A percentile compares a stretch with the other conserved stretches of the same genome.
Evolutionary conservation across 1,140 invertebrate genomes (phyloP).

Genomic region (Olivierus martensii): DNA sequence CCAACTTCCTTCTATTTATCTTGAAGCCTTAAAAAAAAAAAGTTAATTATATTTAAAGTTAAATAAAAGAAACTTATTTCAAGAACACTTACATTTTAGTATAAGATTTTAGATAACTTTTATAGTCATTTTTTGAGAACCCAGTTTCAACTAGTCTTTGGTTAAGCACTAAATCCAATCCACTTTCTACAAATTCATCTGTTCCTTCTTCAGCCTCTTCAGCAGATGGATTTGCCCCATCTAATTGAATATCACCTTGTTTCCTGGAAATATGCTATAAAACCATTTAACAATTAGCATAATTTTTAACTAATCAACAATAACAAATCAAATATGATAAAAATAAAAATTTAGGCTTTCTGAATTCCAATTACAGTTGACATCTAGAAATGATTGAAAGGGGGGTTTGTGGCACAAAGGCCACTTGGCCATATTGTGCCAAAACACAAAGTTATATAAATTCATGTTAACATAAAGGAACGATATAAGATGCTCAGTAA

Average conservation of each 20-base stretch:
- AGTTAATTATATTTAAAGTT: background rate
- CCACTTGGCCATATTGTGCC: no score
- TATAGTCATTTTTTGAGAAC: constrained; percentile 51
- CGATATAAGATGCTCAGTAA: no score
- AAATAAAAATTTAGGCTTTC: no score
- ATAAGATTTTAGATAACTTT: constrained; percentile 84
- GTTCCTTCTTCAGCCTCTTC: constrained; percentile 76
- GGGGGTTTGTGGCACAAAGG: no score
- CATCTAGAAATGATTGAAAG: no score
- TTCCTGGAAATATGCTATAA: constrained; percentile 52
- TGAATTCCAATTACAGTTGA: no score
- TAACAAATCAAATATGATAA: no score
- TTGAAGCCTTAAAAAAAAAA: constrained; percentile 47
- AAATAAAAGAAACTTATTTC: background rate
- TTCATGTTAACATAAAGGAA: no score
- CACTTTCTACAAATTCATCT: constrained; percentile 53
- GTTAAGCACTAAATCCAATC: constrained; percentile 87
- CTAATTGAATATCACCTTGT: constrained; percentile 62
- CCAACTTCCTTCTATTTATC: constrained; percentile 65
- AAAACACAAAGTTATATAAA: no score
- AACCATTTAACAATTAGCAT: constrained; percentile 8
- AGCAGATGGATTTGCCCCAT: constrained; percentile 81
- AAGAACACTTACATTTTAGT: constrained; percentile 74
- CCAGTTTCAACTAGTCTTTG: constrained; percentile 74
- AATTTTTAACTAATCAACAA: no score